Percentiles rank a stretch among this genome's conserved stretches.
Conservation (phyloP, 2,113 vertebrate species). For the Pogona vitticeps region DNA sequence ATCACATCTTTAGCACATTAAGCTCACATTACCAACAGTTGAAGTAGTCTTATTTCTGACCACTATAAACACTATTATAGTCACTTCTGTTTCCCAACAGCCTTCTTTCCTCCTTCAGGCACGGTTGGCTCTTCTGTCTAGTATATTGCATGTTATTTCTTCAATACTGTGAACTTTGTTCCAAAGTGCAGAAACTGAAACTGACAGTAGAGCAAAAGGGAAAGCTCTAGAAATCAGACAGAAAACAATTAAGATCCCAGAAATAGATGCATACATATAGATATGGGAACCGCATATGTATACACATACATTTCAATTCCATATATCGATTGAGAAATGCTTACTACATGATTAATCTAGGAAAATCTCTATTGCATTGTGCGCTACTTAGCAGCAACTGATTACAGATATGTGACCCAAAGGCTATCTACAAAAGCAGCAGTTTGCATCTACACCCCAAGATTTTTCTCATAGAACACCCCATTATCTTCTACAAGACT, state of each 20-base stretch:
- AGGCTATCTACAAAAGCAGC: not conserved
- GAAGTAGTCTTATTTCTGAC: constrained; percentile 26
- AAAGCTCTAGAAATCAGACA: constrained; percentile 49
- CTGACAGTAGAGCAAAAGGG: constrained; percentile 59
- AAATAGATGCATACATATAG: not conserved
- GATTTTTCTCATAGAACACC: not conserved
- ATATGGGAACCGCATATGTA: not conserved
- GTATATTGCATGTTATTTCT: constrained; percentile 62
- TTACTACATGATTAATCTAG: not conserved
- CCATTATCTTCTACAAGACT: not conserved
- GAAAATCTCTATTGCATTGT: not conserved
- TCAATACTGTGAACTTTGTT: constrained; percentile 62
- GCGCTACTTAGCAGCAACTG: not conserved
- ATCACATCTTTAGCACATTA: constrained; percentile 20
- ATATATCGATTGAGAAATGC: not conserved
- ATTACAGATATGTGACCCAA: not conserved
- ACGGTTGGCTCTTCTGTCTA: constrained; percentile 54
- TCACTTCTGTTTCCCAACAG: constrained; percentile 51
- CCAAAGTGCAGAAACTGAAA: constrained; percentile 63
- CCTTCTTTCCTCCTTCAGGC: constrained; percentile 25
- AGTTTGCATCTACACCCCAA: not conserved
- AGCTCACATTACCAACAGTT: constrained; percentile 39
- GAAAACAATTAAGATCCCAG: constrained; percentile 62
- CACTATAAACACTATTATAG: constrained; percentile 41
- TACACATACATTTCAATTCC: too few species aligned